Conservation (phyloP, 2,888 invertebrate genomes). For the Aromia moschata region DNA sequence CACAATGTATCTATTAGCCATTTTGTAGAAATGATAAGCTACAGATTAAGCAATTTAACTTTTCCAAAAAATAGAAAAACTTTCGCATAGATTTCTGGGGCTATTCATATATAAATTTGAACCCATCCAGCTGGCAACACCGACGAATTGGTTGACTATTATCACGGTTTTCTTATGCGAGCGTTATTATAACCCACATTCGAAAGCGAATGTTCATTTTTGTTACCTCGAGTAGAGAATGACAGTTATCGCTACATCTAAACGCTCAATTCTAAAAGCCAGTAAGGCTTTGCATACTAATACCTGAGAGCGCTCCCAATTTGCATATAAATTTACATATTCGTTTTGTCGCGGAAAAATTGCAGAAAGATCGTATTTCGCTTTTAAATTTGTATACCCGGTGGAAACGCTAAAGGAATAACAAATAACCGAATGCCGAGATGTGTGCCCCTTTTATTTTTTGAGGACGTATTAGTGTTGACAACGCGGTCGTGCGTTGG, state of each 20-base stretch:
- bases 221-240: slow-evolving; percentile 51
- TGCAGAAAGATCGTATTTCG: slow-evolving; percentile 27
- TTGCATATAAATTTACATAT: slow-evolving; percentile 40
- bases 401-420: neutral
- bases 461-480: neutral
- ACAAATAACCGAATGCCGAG: neutral
- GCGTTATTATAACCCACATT: slow-evolving; percentile 43
- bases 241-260: slow-evolving; percentile 54
- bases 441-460: neutral
- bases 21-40: no score
- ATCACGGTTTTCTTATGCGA: no score
- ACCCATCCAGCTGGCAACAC: no score
- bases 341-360: slow-evolving; percentile 32
- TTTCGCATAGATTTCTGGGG: no score
- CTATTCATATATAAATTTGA: no score
- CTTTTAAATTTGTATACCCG: slow-evolving; percentile 6
- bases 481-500: neutral
- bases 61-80: no score
- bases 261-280: slow-evolving; percentile 42
- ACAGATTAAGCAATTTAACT: no score
- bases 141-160: no score
- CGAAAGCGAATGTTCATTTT: slow-evolving; percentile 54
- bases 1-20: no score
- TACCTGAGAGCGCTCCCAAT: slow-evolving; percentile 27
- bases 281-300: slow-evolving; percentile 40